Evolutionary conservation across 2,888 invertebrate genomes (phyloP).

Genomic region (Fragum fragum): DNA sequence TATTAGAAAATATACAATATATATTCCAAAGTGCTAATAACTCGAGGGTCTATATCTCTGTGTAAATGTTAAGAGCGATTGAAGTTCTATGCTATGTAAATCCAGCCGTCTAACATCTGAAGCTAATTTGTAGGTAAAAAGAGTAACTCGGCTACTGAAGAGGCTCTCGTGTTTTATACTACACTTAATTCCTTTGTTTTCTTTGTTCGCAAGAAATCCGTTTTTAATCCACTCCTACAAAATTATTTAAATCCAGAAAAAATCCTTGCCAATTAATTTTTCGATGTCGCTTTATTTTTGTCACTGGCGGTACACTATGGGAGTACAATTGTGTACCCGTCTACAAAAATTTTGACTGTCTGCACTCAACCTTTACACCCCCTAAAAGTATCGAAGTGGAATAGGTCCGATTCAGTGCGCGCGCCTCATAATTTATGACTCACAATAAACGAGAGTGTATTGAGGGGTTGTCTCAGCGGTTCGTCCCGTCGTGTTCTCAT

Average conservation of each 20-base stretch:
- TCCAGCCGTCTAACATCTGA: neutral
- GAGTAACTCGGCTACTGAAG: slow-evolving; percentile 25
- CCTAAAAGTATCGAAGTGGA: slow-evolving; percentile 16
- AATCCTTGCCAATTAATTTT: neutral
- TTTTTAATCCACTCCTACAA: slow-evolving; percentile 18
- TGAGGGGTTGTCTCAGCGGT: slow-evolving; percentile 12
- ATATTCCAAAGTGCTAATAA: slow-evolving; percentile 4
- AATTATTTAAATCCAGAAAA: slow-evolving; percentile 7
- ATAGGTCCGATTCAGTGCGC: slow-evolving; percentile 7
- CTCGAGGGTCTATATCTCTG: neutral
- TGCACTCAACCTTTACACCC: slow-evolving; percentile 18
- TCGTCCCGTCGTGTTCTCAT: too few species aligned
- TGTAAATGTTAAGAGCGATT: neutral
- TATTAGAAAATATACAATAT: neutral
- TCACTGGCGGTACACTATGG: slow-evolving; percentile 8
- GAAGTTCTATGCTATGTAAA: neutral
- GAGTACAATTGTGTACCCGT: slow-evolving; percentile 4
- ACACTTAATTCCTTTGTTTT: slow-evolving; percentile 12
- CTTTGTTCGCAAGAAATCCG: neutral
- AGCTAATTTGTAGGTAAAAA: slow-evolving; percentile 2
- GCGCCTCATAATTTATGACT: slow-evolving; percentile 23
- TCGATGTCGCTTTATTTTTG: neutral
- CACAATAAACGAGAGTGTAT: slow-evolving; percentile 3
- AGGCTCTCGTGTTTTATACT: slow-evolving; percentile 18
- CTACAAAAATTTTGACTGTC: slow-evolving; percentile 28